Base-by-base conservation (phyloP, 2,113 vertebrate species). In the Labeo rohita region DNA sequence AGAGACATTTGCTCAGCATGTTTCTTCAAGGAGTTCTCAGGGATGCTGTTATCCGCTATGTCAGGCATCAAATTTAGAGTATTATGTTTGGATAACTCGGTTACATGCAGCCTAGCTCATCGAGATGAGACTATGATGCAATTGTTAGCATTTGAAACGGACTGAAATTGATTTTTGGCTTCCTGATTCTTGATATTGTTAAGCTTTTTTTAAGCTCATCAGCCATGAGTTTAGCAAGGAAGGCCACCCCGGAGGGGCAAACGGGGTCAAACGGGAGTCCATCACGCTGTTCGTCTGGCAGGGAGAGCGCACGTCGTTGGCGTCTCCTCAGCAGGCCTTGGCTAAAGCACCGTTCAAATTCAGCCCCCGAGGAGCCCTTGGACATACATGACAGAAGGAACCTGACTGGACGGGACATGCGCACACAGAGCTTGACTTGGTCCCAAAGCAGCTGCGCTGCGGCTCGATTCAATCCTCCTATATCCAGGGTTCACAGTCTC, bases 211-310 rank as follows among this genome's bases (percentile, higher is more conserved):
- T 28, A 18, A 13, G 2, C 1, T 75, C 81, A 73, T 39, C 75
- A 80, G 88, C 47, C 11, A 94, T 94, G 93, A 95, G 87, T 76
- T 88, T 74, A 63, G 10, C 66, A 12, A 39, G 77, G 18, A 59
- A 9, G n/a, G 52, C 36, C 23, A 66, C 28, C 15, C 28, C 68
- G 6, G 76, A 83, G 36, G 87, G 87, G 21, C 18, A 61, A 0
- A 68, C 78, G 15, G 52, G 36, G 43, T 82, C 85, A 0, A 76
- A 47, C 23, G 75, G 72, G 73, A 85, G 16, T 36, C 36, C 73
- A 16, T 70, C 83, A 39, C 66, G 23, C 43, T 47, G 23, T 23
- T 23, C 84, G 0, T 0, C 4, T 36, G 78, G 81, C 81, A 80
- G 12, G 8, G 82, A 54, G 50, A 86, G 74, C 2, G 12, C 45